Evolutionary conservation across 2,113 vertebrate species (phyloP).

Genomic region (Nesogale talazaci): DNA sequence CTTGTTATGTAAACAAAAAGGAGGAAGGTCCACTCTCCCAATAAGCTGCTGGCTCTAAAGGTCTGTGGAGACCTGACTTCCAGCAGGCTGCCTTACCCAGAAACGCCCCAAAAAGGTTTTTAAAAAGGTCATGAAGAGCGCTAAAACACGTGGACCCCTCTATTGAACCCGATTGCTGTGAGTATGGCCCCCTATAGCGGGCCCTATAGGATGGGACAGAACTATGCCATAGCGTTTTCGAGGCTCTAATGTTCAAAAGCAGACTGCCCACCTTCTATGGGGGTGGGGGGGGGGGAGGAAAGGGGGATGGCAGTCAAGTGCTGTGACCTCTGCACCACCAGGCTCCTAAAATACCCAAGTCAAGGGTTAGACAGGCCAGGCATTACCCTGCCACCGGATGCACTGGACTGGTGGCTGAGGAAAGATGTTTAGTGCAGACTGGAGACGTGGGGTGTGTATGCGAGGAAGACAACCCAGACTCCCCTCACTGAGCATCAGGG

Average conservation of each 20-base stretch:
- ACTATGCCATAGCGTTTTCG: neutral
- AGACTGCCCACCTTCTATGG: neutral
- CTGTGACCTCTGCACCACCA: neutral
- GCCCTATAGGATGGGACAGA: neutral
- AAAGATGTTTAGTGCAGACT: neutral
- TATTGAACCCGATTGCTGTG: neutral
- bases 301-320: too few species aligned
- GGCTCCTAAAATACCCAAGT: neutral
- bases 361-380: neutral
- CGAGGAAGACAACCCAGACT: neutral
- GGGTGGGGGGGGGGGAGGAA: too few species aligned
- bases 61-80: neutral
- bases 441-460: neutral
- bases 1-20: constrained; percentile 28
- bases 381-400: neutral
- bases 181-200: neutral
- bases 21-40: neutral
- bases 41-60: neutral
- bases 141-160: neutral
- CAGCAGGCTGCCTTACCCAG: neutral
- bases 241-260: neutral
- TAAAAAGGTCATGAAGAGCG: neutral
- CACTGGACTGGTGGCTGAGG: neutral
- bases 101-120: neutral
- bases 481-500: neutral